Evolutionary conservation across 2,888 invertebrate species (phyloP), one percentile per base, ranked within the genome.

Genomic region (Loripinus fragilis): DNA sequence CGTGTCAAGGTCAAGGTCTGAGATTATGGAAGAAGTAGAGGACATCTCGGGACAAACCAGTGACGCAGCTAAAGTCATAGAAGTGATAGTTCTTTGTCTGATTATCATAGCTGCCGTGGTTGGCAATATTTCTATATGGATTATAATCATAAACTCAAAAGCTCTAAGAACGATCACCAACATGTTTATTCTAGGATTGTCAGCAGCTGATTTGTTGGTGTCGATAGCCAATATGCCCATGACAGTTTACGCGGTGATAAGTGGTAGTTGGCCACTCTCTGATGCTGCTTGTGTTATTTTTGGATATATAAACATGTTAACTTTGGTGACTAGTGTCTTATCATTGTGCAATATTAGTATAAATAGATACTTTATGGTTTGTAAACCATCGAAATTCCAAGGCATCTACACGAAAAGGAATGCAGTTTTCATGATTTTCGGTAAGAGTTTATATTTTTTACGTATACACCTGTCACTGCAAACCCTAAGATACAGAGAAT

Each of bases 291-390:
- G 92, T 70, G 73, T 80, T 28, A 83, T 85, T 1, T 76, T 88
- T 17, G 92, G 91, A 0, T 91, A 88, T 71, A 77, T 87, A 25
- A 91, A 90, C 81, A 91, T 92, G 92, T 68, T 90, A 35, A 90
- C 91, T 3, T 87, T 93, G 41, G 85, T 91, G 5, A 89, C 89
- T 25, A 91, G 91, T 70, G 91, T 93, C 23, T 85, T 92, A 88
- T 92, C 91, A 5, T 85, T 93, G 38, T 91, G 91, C 35, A 89
- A 89, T 42, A 91, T 93, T 48, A 91, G 91, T 75, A 86, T 92
- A 20, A 93, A 92, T 76, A 84, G 92, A 30, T 92, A 91, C 76
- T 77, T 90, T 60, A 90, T 90, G 81, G 90, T 92, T 10, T 92
- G 91, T 71, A 81, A 81, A 42, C 87, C 90, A 0, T 55, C 78